Conservation (phyloP, 1,140 invertebrate species). For the Nephila pilipes region DNA sequence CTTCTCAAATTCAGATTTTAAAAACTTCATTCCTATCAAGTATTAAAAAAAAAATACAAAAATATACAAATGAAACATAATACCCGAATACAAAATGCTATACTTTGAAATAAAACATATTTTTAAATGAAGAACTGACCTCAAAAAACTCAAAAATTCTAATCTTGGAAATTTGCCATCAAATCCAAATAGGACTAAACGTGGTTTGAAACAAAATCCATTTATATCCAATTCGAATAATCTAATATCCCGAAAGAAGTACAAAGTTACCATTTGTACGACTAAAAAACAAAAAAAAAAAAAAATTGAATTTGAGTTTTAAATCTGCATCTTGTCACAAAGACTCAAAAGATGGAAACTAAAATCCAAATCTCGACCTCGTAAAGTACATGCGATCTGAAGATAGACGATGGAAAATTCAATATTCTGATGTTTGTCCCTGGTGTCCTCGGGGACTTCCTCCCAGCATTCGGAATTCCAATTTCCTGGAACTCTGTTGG, state of each 20-base stretch:
- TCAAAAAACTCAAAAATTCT: too few species aligned
- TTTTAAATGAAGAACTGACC: too few species aligned
- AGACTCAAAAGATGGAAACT: neutral
- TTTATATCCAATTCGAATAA: neutral
- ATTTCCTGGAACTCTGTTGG: conserved; percentile 51
- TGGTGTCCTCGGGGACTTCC: neutral
- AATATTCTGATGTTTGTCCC: conserved; percentile 53
- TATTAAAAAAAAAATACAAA: too few species aligned
- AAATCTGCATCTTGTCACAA: neutral
- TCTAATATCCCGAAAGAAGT: neutral
- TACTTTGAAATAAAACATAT: too few species aligned
- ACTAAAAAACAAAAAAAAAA: neutral
- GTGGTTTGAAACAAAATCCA: neutral
- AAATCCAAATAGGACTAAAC: too few species aligned
- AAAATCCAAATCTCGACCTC: neutral
- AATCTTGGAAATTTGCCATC: too few species aligned
- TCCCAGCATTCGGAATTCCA: conserved; percentile 20
- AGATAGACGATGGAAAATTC: conserved; percentile 34
- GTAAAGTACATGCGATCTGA: neutral
- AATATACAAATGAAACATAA: too few species aligned
- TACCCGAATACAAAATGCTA: too few species aligned
- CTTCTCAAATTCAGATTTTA: too few species aligned
- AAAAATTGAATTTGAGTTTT: neutral
- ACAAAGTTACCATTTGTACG: neutral
- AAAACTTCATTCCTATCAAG: too few species aligned